Evolutionary conservation across 1,140 invertebrate species (phyloP), one percentile per base, ranked within the genome.

Genomic region (Dinoponera quadriceps): DNA sequence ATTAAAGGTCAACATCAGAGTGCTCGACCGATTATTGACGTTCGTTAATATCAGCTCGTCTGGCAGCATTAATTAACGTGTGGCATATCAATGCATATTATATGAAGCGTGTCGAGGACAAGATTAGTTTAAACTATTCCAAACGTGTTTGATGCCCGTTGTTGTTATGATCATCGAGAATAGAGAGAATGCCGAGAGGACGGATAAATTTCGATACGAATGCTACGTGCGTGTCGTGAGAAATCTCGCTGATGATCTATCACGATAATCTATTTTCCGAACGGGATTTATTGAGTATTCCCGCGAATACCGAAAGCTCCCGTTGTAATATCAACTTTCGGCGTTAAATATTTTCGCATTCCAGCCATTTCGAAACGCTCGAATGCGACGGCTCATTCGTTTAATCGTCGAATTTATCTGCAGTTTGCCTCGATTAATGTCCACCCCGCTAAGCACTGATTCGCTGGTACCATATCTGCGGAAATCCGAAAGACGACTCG

Each of bases 201-300:
- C 51, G 25, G 57, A 80, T 71, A 71, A 80, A 71, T 80, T 80
- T 44, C 38, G 75, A 80, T 80, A 71, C 38, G 65, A 57, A 71
- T 71, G 75, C 65, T 44, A n/a, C n/a, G 75, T 44, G 51, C 65
- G 55, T 55, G 65, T 69, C 75, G 75, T 69, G 75, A 80, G 65
- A 38, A 80, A 65, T 80, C 65, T 69, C 75, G 33, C 63, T 71
- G 75, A 80, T 80, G 75, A 80, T 65, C 75, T 80, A 80, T 80
- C 51, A 51, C 75, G 75, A 65, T 80, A 80, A 80, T 80, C 75
- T 80, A 80, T 71, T 80, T 80, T 71, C 65, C 75, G 33, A 80
- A 20, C 65, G 51, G 51, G 65, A 80, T 80, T 80, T 80, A 59
- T 71, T 63, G 75, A 44, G 63, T 69, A 69, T 80, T 29, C 44